Evolutionary conservation across 2,113 vertebrate genomes (phyloP).

Genomic region (Rostratula benghalensis): DNA sequence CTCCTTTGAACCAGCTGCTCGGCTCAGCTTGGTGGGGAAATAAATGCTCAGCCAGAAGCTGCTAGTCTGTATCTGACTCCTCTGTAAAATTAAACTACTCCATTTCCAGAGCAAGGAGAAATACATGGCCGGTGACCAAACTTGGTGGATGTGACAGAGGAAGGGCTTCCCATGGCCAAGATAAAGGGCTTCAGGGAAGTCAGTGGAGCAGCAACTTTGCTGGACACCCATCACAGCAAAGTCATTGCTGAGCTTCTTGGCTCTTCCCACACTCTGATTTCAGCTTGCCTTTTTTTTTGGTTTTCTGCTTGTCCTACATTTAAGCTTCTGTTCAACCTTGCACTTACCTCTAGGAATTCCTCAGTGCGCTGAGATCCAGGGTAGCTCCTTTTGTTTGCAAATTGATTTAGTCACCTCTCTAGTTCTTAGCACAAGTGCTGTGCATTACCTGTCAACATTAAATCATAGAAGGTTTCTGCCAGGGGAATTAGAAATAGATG

Average conservation of each 20-base stretch:
- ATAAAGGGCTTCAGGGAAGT: not conserved
- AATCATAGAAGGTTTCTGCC: not conserved
- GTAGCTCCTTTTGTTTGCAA: not conserved
- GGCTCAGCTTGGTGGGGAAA: not conserved
- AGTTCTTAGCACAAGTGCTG: not conserved
- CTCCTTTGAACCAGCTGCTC: slow-evolving; percentile 31
- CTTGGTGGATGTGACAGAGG: not conserved
- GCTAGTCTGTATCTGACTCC: not conserved
- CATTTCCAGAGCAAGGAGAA: not conserved
- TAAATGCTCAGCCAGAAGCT: not conserved
- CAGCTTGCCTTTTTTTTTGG: not conserved
- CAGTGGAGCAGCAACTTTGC: not conserved
- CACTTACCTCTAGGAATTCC: not conserved
- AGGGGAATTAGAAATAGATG: not conserved
- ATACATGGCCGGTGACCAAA: not conserved
- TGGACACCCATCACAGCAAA: not conserved
- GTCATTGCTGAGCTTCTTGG: not conserved
- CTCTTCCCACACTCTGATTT: not conserved
- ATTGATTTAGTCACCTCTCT: not conserved
- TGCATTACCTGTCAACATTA: not conserved
- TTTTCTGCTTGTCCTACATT: not conserved
- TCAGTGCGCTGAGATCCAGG: not conserved
- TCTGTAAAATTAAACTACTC: not conserved
- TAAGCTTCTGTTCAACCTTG: not conserved
- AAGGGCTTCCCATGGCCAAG: not conserved